Evolutionary conservation across 1,140 invertebrate genomes (phyloP).

Genomic region (Papilio xuthus): DNA sequence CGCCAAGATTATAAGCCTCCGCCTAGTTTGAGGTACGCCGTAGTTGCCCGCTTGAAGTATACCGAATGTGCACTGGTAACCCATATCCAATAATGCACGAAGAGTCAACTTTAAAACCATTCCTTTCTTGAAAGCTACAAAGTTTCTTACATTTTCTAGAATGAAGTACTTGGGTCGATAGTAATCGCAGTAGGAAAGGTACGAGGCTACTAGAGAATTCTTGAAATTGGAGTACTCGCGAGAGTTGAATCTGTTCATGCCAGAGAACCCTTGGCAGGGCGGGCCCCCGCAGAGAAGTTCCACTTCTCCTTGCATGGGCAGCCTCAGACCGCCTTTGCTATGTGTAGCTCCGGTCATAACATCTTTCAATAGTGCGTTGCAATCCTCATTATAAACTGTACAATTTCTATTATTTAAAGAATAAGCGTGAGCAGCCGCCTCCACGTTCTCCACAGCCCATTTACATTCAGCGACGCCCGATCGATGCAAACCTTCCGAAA

Average conservation of each 20-base stretch:
- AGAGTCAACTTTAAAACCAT: constrained; percentile 93
- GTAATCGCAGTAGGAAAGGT: constrained; percentile 93
- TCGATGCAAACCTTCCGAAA: constrained; percentile 88
- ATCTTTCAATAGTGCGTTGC: constrained; percentile 87
- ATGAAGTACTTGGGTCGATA: constrained; percentile 93
- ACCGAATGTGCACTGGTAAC: constrained; percentile 94
- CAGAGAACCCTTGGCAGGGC: constrained; percentile 96
- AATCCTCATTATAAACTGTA: constrained; percentile 91
- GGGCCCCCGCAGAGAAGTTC: constrained; percentile 93
- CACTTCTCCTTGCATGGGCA: constrained; percentile 91
- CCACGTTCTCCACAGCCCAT: constrained; percentile 93
- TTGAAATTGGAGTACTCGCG: constrained; percentile 94
- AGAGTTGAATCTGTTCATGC: constrained; percentile 94
- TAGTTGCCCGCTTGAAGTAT: constrained; percentile 94
- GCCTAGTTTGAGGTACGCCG: constrained; percentile 91
- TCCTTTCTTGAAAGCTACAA: constrained; percentile 89
- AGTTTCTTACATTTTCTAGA: constrained; percentile 94
- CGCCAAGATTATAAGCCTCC: constrained; percentile 91
- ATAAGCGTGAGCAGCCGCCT: constrained; percentile 90
- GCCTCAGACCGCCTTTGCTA: constrained; percentile 80
- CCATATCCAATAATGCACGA: constrained; percentile 90
- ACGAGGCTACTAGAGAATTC: constrained; percentile 93
- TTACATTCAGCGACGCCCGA: constrained; percentile 85
- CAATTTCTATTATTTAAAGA: constrained; percentile 88
- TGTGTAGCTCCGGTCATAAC: constrained; percentile 83